phyloP scores from a whole-genome alignment of 92 coral and sea anemone species.

The Zoanthus solanderi region DNA sequence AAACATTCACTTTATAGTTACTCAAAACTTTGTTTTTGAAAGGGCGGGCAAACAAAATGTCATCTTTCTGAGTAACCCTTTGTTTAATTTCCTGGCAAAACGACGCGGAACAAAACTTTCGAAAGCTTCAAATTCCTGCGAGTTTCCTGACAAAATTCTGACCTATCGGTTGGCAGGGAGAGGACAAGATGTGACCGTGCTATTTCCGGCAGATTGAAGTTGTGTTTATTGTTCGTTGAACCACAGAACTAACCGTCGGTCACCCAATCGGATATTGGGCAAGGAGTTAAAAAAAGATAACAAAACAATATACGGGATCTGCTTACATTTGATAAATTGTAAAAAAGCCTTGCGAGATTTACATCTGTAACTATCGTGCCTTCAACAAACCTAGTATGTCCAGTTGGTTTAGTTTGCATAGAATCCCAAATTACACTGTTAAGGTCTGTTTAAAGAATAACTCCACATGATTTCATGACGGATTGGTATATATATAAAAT shows the following conservation, averaged over 20 bases:
- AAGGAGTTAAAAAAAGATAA: background rate
- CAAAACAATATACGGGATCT: background rate
- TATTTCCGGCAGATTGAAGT: constrained; percentile 1
- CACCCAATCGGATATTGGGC: constrained; percentile 6
- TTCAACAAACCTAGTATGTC: background rate
- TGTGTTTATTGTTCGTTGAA: background rate
- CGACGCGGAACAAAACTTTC: background rate
- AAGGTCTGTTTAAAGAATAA: background rate
- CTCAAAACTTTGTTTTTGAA: background rate
- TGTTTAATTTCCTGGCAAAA: constrained; percentile 6
- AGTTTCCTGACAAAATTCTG: background rate
- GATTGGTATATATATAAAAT: background rate
- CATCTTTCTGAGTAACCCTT: background rate
- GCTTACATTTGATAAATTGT: background rate
- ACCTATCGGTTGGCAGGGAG: background rate
- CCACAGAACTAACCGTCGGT: background rate
- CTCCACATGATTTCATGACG: background rate
- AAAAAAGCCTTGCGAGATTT: background rate
- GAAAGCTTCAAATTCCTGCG: background rate
- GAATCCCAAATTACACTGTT: background rate
- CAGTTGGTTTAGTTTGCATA: background rate
- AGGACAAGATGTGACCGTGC: background rate
- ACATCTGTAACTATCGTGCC: background rate
- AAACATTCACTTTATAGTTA: too few relatives aligned
- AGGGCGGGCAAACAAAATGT: background rate